Evolutionary conservation across 2,113 vertebrate species (phyloP).

Genomic region (Alligator mississippiensis): DNA sequence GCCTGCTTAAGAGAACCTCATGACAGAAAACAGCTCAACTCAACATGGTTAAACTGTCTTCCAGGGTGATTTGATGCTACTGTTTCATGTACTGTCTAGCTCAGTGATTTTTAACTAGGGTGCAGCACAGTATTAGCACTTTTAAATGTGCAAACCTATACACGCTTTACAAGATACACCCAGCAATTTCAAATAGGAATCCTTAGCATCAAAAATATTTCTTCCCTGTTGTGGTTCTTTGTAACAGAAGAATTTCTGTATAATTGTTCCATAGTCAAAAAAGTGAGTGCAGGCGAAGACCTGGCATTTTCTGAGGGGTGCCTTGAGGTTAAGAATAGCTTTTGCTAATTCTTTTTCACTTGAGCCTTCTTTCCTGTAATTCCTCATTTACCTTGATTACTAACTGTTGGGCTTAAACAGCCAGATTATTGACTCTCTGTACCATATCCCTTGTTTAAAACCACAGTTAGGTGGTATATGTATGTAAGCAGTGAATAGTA

Average conservation of each 20-base stretch:
- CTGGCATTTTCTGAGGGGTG: too few relatives aligned
- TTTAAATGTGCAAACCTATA: too few relatives aligned
- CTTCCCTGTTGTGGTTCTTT: too few relatives aligned
- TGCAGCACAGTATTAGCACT: too few relatives aligned
- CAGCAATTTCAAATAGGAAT: too few relatives aligned
- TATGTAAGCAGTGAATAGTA: neutral
- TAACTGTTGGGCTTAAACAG: neutral
- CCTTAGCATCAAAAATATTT: too few relatives aligned
- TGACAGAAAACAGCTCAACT: conserved; percentile 67
- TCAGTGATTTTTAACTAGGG: too few relatives aligned
- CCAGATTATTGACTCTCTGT: conserved; percentile 14
- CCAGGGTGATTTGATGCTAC: neutral
- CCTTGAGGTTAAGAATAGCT: too few relatives aligned
- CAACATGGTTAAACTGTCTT: conserved; percentile 7
- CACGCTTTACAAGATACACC: too few relatives aligned
- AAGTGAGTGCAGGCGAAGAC: too few relatives aligned
- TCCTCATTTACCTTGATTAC: neutral
- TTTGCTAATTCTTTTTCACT: neutral
- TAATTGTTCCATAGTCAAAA: too few relatives aligned
- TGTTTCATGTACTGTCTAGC: conserved; percentile 4
- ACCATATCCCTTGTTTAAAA: neutral
- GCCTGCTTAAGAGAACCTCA: neutral
- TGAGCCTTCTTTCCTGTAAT: neutral
- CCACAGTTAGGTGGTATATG: neutral
- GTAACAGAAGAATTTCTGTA: too few relatives aligned